These are phyloP conservation scores for Onthophagus sagittarius DNA, from an alignment of 2,888 invertebrate genomes.

Conservation along the genomic window DNA sequence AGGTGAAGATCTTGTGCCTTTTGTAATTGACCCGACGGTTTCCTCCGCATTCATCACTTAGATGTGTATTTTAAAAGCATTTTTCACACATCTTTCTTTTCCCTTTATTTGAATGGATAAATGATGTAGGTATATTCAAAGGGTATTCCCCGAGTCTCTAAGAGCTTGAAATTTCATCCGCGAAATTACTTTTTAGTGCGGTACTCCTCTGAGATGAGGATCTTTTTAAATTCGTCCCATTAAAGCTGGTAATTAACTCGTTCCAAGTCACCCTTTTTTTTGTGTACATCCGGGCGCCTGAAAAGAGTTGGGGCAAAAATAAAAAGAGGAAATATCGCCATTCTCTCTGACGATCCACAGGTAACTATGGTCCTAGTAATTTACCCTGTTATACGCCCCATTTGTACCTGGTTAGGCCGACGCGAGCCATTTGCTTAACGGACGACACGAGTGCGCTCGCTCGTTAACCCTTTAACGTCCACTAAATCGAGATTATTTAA, in stretches of 20 bases:
- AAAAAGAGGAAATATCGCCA: neutral
- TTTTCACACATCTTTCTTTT: neutral
- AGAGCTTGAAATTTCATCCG: neutral
- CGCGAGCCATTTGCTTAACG: constrained; percentile 9
- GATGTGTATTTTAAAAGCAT: neutral
- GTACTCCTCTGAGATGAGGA: neutral
- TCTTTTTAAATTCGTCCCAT: constrained; percentile 1
- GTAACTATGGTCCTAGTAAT: constrained; percentile 5
- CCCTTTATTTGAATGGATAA: too few relatives aligned
- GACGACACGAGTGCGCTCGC: neutral
- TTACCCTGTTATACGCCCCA: constrained; percentile 7
- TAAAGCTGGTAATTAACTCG: constrained; percentile 6
- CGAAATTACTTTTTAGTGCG: neutral
- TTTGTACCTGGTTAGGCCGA: constrained; percentile 9
- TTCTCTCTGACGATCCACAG: neutral
- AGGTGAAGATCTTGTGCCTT: neutral
- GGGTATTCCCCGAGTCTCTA: neutral
- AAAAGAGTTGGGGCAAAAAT: neutral
- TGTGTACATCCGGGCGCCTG: neutral
- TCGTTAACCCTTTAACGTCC: neutral
- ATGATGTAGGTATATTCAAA: too few relatives aligned
- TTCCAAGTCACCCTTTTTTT: neutral
- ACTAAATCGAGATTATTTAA: neutral
- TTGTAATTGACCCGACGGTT: neutral
- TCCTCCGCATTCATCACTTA: neutral